Base-by-base conservation (phyloP, 1,140 invertebrate genomes). In the Drosophila hydei region DNA sequence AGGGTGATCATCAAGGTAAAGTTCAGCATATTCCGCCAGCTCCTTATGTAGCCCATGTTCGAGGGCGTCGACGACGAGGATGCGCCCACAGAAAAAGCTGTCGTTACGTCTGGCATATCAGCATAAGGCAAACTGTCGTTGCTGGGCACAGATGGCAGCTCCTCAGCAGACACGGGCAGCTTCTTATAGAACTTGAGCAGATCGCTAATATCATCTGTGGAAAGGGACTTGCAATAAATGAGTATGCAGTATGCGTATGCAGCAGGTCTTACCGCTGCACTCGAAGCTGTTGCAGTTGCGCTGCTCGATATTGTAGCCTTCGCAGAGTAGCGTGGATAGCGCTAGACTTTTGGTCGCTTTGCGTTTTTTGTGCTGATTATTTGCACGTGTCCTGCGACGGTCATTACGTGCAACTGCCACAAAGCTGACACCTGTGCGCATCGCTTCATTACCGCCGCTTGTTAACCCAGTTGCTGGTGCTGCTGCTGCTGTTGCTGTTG, bases 301-400 rank as follows among this genome's bases (percentile, higher is more conserved):
- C 54, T 91, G 91, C 70, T 91, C 91, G 38, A 91, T 91, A 63
- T 91, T 91, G 70, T 91, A 91, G 38, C 91, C 91, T 47, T 91
- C 89, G 59, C 90, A 91, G 23, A 89, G 84, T 12, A 91, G 69
- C 2, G 90, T 91, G 30, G 88, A 87, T n/a, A 89, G 55, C 3
- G 77, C 77, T 9, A 84, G 64, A 23, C 79, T 81, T 48, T 91
- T 91, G 30, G 84, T 33, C 42, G 84, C 59, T 67, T 76, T 91
- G 61, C 71, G 76, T 50, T 83, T 90, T 68, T 78, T 90, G 55
- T 77, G 79, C 52, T 72, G 79, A 79, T 79, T 79, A 64, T 76
- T 64, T 68, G 79, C 79, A 80, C 79, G 85, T 72, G 85, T 65
- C 73, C 77, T 67, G 40, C 67, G 69, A 43, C 50, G 60, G 45